Base-by-base conservation (phyloP, 2,797 vertebrate species). In the Potorous gilbertii region DNA sequence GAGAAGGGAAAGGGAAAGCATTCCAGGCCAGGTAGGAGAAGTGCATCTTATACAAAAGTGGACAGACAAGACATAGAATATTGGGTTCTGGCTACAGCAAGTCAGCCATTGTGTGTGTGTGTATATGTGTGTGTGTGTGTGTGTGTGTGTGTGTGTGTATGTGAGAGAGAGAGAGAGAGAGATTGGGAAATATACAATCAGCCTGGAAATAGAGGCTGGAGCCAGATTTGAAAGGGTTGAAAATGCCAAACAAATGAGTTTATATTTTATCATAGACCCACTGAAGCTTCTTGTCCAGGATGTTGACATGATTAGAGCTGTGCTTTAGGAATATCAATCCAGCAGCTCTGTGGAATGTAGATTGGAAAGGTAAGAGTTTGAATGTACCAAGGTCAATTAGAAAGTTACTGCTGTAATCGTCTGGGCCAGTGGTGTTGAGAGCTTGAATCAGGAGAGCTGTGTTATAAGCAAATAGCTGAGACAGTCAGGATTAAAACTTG, bases 401-500 rank as follows among this genome's bases (percentile, higher is more conserved):
- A 2, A 87, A 87, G 74, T 24, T 4, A 87, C 74, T 87, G 2
- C 40, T 74, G 31, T 10, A 87, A 50, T 46, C 27, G 74, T 27
- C 40, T 50, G 50, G 74, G 40, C 21, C 40, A 27, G 9, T 87
- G 74, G n/a, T 87, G 40, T 16, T 81, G 66, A 81, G 66, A 46
- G n/a, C n/a, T 81, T 81, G n/a, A 81, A 46, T 21, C 27, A 81
- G 21, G 9, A 81, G 10, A 81, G 4, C 40, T 50, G 21, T 46
- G 9, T 87, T 87, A 46, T 46, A 34, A 87, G 91, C 27, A 92
- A 92, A 74, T 46, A 91, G 90, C 66, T 93, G 95, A 59, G 62
- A 95, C 93, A 34, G 31, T 92, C 90, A 90, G 93, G 59, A 92
- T 95, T 62, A 74, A 59, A 95, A 91, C 2, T 40, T 90, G 54